Evolutionary conservation across 2,888 invertebrate species (phyloP), one percentile per base, ranked within the genome.

Genomic region (Lysandra bellargus): DNA sequence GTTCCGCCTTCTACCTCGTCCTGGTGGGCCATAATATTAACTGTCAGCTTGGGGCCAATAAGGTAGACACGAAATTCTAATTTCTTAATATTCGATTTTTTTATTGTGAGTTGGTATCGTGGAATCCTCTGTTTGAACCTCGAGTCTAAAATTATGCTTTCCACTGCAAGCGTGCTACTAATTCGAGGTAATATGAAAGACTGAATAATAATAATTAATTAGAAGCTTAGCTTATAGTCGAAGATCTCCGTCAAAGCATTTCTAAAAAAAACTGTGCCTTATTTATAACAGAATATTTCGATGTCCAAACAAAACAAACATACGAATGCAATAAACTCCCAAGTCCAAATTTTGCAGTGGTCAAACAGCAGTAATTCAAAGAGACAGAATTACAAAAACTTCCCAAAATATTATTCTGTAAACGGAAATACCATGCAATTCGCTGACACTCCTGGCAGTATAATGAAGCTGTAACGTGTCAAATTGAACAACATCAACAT

Each of bases 111-210:
- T 44, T 7, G 9, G 44, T 44, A 9, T 44, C 1, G 44, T 44
- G 7, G 44, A 44, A 44, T 44, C 44, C 44, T 44, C 49, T 49
- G 9, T 49, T 49, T 12, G 44, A 44, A 7, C 44, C 7, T 14
- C 53, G 14, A 53, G 14, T 53, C 14, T 53, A 14, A 12, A 53
- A 53, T 14, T 12, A 14, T 57, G 17, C 57, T 17, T 57, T 57
- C 17, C 53, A 53, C 53, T 53, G 53, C 87, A 84, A 87, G 86
- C 87, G 85, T 82, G 86, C 84, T 88, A 89, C 89, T 90, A 89
- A 89, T 91, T 88, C 88, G 81, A 64, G 30, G 64, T 33, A 64
- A 12, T 4, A 61, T 61, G 23, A 7, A 9, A 64, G 4, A 64
- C 30, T 64, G 7, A 33, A 69, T 14, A 53, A 53, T 40, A 40